Percentiles rank a stretch among this genome's conserved stretches.
phyloP scores from a whole-genome alignment of 2,888 invertebrate genomes.

The Noctua fimbriata region DNA sequence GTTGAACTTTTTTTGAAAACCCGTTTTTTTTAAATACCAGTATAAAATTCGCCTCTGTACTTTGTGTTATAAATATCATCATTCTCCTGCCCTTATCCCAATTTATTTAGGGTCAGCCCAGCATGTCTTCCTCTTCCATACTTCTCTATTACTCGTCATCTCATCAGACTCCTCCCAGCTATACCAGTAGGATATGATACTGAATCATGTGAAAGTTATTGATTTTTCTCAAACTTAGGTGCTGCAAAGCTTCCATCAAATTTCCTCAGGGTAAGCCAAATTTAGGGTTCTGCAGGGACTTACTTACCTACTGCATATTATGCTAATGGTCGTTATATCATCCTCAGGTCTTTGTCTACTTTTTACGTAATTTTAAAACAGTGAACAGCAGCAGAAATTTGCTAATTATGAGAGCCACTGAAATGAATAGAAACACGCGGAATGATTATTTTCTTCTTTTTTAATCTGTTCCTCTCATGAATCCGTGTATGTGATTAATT shows the following conservation, averaged over 20 bases:
- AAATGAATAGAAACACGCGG: not conserved
- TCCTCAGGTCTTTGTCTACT: not conserved
- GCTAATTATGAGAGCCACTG: not conserved
- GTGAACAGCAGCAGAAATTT: not conserved
- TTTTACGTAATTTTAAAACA: not conserved
- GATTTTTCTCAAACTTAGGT: not conserved
- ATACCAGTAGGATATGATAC: not conserved
- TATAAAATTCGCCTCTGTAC: too few species aligned
- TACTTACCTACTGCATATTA: not conserved
- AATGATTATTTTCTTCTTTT: not conserved
- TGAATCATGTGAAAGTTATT: not conserved
- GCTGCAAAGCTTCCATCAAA: too few species aligned
- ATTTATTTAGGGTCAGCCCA: too few species aligned
- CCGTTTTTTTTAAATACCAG: too few species aligned
- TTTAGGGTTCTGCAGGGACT: not conserved
- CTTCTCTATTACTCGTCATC: too few species aligned
- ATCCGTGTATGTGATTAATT: not conserved
- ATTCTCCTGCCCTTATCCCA: too few species aligned
- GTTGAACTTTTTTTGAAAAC: too few species aligned
- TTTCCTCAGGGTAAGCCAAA: not conserved
- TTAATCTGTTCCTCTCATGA: not conserved
- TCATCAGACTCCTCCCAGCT: too few species aligned
- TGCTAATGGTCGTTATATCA: not conserved
- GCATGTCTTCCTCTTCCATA: too few species aligned
- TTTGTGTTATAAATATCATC: too few species aligned